Evolutionary conservation across 37 sponge, comb jelly and placozoan genomes (phyloP), one percentile per base, ranked within the genome.

Genomic region (Chondrosia reniformis): DNA sequence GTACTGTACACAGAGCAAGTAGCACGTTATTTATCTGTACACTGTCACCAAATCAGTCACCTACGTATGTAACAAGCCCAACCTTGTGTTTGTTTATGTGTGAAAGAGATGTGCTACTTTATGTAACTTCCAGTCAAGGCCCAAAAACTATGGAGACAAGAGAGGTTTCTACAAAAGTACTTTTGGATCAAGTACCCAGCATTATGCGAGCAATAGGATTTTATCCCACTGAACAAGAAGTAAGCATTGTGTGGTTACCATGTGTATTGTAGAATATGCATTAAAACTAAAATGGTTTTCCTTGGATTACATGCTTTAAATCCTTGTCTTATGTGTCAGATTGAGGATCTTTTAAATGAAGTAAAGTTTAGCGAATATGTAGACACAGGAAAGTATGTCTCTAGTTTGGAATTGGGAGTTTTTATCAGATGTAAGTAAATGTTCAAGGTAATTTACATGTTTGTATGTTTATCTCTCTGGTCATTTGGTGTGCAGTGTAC

Each of bases 151-250:
- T 39, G 33, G 62, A 78, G 9, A 84, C 81, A 2, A 84, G 97
- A 55, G 32, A 87, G 46, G 89, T 92, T 13, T 86, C 91, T 6
- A 64, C 75, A n/a, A 79, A 62, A 41, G 80, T 98, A 0, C 85
- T 89, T n/a, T 33, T 90, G 39, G 87, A 86, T 2, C 87, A 98
- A 78, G 84, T 98, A 15, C 99, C 99, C 40, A 74, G 81, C 63
- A 80, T 98, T 32, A 92, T 98, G 93, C 73, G 99, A 58, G 99
- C 99, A 13, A 81, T 98, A 25, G 99, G 99, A 44, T 98, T 86
- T 77, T 98, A 92, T 49, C 99, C 99, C 3, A 84, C 99, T 33
- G 99, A 98, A 78, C 89, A 96, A 79, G 93, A 96, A 84, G 94
- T 92, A 41, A 32, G 25, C 42, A 15, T n/a, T n/a, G n/a, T n/a